Evolutionary conservation across 2,113 vertebrate species (phyloP).

Genomic region (Hemicordylus capensis): DNA sequence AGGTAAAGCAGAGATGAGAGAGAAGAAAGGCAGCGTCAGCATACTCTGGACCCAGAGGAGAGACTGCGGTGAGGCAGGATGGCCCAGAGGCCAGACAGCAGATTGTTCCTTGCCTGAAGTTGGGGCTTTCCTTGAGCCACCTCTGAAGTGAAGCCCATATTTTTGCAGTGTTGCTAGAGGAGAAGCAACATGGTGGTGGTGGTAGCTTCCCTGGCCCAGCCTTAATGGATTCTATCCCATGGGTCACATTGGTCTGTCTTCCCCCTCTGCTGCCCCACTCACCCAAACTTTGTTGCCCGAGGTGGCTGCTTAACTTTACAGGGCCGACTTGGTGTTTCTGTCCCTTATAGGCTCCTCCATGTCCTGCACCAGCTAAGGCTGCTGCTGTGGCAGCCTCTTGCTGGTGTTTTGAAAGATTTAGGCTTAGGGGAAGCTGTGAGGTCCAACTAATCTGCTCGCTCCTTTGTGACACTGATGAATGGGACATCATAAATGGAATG

Average conservation of each 20-base stretch:
- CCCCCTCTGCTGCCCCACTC: too few relatives aligned
- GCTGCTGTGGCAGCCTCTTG: background rate
- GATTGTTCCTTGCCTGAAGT: too few relatives aligned
- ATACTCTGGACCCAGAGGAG: too few relatives aligned
- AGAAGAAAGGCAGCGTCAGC: too few relatives aligned
- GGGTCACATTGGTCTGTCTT: background rate
- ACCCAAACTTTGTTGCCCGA: background rate
- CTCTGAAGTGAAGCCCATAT: too few relatives aligned
- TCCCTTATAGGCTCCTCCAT: background rate
- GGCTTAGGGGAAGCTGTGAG: slow-evolving; percentile 1
- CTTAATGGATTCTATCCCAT: background rate
- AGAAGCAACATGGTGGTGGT: too few relatives aligned
- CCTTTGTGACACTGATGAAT: slow-evolving; percentile 27
- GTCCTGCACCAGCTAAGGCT: background rate
- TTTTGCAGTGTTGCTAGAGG: too few relatives aligned
- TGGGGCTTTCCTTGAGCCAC: too few relatives aligned
- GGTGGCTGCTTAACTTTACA: too few relatives aligned
- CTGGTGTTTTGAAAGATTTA: background rate
- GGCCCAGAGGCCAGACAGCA: too few relatives aligned
- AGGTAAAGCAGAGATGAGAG: too few relatives aligned
- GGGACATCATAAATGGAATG: background rate
- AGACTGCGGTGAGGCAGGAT: too few relatives aligned
- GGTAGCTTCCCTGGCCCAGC: background rate
- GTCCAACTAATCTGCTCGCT: slow-evolving; percentile 11
- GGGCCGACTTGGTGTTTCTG: background rate